Percentiles rank a stretch among this genome's conserved stretches.
Conservation (phyloP, 2,113 vertebrate species). For the Oriolus oriolus region DNA sequence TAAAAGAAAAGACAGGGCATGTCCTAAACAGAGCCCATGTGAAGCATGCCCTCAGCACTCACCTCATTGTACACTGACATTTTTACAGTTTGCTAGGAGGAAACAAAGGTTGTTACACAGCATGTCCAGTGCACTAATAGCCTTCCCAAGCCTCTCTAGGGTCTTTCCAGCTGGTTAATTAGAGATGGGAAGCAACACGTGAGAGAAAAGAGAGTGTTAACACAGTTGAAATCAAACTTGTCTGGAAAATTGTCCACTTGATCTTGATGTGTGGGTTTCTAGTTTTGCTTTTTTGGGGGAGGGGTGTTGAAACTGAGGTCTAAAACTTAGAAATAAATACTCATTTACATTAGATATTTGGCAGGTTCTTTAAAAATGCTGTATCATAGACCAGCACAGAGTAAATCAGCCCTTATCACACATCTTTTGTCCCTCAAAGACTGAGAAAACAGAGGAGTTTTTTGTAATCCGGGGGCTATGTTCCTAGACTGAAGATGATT, state of each 20-base stretch:
- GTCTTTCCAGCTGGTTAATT: background rate
- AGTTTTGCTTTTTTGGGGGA: background rate
- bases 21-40: background rate
- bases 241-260: background rate
- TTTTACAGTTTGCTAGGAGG: background rate
- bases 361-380: background rate
- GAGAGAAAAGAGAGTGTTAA: background rate
- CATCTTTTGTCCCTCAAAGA: background rate
- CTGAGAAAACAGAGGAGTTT: background rate
- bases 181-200: background rate
- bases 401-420: background rate
- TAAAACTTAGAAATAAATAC: background rate
- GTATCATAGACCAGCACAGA: background rate
- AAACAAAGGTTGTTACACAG: background rate
- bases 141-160: background rate
- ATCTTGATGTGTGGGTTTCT: background rate
- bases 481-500: background rate
- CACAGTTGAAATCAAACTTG: background rate
- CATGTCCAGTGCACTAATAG: background rate
- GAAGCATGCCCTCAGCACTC: background rate
- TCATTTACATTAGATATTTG: background rate
- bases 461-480: background rate
- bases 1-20: background rate
- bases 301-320: background rate
- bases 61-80: background rate